Conservation (phyloP, 2,113 vertebrate genomes). For the Chunga burmeisteri region DNA sequence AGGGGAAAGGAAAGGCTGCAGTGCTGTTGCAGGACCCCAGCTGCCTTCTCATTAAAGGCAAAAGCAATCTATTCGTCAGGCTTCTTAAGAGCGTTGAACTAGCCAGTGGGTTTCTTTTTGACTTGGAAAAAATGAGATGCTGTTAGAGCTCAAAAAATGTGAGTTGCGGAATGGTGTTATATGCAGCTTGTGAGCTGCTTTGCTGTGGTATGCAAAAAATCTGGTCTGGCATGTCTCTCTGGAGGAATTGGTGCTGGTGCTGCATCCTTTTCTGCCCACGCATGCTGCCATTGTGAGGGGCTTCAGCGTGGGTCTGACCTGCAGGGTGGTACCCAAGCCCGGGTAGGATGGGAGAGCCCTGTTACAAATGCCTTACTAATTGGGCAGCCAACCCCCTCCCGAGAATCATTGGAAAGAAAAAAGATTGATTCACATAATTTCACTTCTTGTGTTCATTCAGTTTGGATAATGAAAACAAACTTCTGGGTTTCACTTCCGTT, state of each 20-base stretch:
- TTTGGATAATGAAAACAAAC: background rate
- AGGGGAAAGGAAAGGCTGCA: background rate
- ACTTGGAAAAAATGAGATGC: background rate
- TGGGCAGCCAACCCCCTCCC: accelerated
- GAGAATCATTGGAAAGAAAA: background rate
- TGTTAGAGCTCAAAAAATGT: background rate
- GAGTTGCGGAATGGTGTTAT: background rate
- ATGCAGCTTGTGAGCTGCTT: background rate
- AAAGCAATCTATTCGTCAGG: background rate
- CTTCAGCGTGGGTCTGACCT: background rate
- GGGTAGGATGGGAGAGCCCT: background rate
- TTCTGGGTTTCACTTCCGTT: slow-evolving; percentile 33
- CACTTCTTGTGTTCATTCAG: background rate
- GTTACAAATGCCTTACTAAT: background rate
- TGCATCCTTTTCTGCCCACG: background rate
- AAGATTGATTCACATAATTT: background rate
- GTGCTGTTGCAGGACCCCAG: background rate
- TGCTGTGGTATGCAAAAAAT: slow-evolving; percentile 38
- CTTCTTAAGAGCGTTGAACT: background rate
- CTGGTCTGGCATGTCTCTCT: background rate
- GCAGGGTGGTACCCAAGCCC: background rate
- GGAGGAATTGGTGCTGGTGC: background rate
- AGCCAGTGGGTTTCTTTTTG: background rate
- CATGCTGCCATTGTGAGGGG: background rate
- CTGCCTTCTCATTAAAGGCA: background rate